A percentile compares a stretch with the other conserved stretches of the same genome.
These are phyloP conservation scores for Heterodera carotae DNA, from an alignment of 1,140 invertebrate genomes.

Conservation along the genomic window DNA sequence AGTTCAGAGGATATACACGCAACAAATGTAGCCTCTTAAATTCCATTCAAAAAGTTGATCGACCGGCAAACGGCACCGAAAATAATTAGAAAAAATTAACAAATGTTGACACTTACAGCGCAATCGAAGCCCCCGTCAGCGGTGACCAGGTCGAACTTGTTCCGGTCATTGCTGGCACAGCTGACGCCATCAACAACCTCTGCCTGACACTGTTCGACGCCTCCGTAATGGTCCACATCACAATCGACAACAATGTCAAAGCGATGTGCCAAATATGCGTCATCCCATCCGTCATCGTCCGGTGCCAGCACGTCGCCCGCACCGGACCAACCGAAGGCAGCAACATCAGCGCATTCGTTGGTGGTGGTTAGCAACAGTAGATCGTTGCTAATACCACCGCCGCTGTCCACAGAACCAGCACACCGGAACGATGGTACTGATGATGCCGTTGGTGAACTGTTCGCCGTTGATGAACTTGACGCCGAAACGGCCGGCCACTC, in stretches of 20 bases:
- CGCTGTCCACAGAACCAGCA: too few species aligned
- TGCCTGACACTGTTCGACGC: too few species aligned
- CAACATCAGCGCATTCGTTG: conserved; percentile 5
- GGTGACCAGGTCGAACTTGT: conserved; percentile 52
- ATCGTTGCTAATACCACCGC: conserved; percentile 31
- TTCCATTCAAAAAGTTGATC: too few species aligned
- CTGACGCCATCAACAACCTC: too few species aligned
- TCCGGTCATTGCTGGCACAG: neutral
- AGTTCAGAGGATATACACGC: too few species aligned
- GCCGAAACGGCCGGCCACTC: neutral
- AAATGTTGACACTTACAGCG: conserved; percentile 36
- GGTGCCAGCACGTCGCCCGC: conserved; percentile 37
- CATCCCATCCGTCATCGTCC: neutral
- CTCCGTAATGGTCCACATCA: neutral
- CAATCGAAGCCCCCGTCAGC: conserved; percentile 57
- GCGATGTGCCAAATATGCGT: neutral
- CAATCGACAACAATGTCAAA: neutral
- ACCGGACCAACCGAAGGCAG: conserved; percentile 40
- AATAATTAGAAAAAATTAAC: too few species aligned
- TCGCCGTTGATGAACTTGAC: neutral
- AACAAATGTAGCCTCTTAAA: too few species aligned
- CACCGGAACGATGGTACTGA: neutral
- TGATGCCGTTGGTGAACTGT: too few species aligned
- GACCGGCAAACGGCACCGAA: too few species aligned
- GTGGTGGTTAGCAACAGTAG: neutral